A percentile compares a stretch with the other conserved stretches of the same genome.
These are phyloP conservation scores for Bhutanitis thaidina DNA, from an alignment of 2,888 invertebrate genomes.

Conservation along the genomic window DNA sequence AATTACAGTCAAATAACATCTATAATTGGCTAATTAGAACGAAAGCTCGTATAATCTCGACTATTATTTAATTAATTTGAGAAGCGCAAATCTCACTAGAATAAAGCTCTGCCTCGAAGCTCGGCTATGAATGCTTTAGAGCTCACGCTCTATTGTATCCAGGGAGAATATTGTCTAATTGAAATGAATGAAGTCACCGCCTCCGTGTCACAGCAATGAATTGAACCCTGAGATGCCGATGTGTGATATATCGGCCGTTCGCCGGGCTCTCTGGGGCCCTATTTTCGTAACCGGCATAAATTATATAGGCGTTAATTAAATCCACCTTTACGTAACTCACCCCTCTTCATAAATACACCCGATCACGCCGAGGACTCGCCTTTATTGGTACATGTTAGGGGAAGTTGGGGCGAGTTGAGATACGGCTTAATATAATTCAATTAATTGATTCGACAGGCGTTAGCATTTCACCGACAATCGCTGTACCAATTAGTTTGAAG, in stretches of 20 bases:
- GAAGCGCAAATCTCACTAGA: not conserved
- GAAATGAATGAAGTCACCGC: not conserved
- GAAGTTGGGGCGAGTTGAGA: not conserved
- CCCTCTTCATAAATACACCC: conserved; percentile 15
- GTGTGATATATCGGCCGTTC: conserved; percentile 11
- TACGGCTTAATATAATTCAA: conserved; percentile 9
- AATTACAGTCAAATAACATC: too few relatives aligned
- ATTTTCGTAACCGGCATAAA: conserved; percentile 22
- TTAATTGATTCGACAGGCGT: conserved; percentile 16
- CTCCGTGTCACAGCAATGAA: not conserved
- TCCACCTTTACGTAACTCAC: conserved; percentile 19
- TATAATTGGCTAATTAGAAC: too few relatives aligned
- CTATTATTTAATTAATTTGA: not conserved
- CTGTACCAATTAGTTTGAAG: too few relatives aligned
- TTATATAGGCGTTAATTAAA: conserved; percentile 31
- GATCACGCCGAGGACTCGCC: not conserved
- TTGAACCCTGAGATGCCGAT: conserved; percentile 12
- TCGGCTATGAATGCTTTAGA: not conserved
- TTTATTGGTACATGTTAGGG: conserved; percentile 1
- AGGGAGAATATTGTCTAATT: not conserved
- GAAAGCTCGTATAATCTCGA: not conserved
- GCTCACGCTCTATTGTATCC: not conserved
- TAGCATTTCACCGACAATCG: too few relatives aligned
- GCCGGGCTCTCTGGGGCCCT: not conserved
- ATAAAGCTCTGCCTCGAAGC: not conserved